These are phyloP conservation scores for Genyomyrus donnyi DNA, from an alignment of 2,113 vertebrate species.

Conservation along the genomic window DNA sequence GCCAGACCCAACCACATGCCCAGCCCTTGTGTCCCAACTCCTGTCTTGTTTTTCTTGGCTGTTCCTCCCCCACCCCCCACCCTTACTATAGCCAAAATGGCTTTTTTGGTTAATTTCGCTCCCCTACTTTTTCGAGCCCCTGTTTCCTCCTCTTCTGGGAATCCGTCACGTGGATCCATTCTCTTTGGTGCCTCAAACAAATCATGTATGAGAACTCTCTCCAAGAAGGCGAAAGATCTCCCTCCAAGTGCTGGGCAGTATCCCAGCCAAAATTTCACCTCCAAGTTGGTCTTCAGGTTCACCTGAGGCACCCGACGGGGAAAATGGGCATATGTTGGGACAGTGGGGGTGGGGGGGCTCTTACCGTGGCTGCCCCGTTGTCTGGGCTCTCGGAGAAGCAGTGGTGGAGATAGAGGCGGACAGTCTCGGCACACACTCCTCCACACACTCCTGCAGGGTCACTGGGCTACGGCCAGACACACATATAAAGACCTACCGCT, in stretches of 20 bases:
- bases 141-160: neutral
- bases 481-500: slow-evolving; percentile 16
- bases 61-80: neutral
- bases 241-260: neutral
- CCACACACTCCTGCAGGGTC: slow-evolving; percentile 48
- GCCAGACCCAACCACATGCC: neutral
- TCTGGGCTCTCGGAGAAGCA: slow-evolving; percentile 68
- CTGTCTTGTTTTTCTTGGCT: neutral
- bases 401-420: slow-evolving; percentile 72
- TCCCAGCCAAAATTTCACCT: neutral
- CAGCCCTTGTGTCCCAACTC: neutral
- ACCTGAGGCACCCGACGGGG: neutral
- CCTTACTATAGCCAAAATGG: neutral
- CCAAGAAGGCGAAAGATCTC: neutral
- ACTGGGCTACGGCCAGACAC: slow-evolving; percentile 43
- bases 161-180: neutral
- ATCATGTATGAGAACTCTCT: neutral
- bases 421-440: slow-evolving; percentile 65
- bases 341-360: slow-evolving; percentile 24
- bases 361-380: slow-evolving; percentile 60
- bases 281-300: neutral
- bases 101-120: neutral
- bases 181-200: neutral
- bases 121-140: neutral
- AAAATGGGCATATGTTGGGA: neutral